These are phyloP conservation scores for Mobula birostris DNA, from an alignment of 2,113 vertebrate genomes.

Conservation along the genomic window DNA sequence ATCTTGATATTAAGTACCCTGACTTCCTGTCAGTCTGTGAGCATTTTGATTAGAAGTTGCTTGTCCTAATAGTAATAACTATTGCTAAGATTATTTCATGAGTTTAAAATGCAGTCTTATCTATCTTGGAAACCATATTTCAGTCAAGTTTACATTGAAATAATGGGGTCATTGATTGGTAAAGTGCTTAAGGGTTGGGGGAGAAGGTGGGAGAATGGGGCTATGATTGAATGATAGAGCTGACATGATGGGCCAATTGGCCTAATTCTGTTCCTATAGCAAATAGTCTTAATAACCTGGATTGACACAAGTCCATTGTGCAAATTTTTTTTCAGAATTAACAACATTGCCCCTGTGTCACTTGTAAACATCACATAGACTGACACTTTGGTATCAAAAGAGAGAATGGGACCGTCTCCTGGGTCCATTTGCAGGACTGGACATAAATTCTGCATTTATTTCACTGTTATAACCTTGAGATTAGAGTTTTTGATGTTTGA, in stretches of 20 bases:
- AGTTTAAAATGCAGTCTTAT: neutral
- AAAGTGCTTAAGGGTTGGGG: too few relatives aligned
- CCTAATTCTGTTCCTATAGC: too few relatives aligned
- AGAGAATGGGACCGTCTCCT: neutral
- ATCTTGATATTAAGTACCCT: neutral
- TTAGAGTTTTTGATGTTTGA: slow-evolving; percentile 26
- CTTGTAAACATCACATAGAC: neutral
- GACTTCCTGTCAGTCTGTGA: neutral
- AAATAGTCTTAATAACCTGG: neutral
- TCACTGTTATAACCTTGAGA: slow-evolving; percentile 15
- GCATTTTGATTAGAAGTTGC: neutral
- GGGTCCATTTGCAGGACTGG: slow-evolving; percentile 2
- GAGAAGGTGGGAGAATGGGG: too few relatives aligned
- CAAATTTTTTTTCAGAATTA: neutral
- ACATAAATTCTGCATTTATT: slow-evolving; percentile 1
- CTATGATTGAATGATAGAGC: too few relatives aligned
- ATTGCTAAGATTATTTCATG: neutral
- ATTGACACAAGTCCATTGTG: neutral
- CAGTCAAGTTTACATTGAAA: neutral
- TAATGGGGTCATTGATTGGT: too few relatives aligned
- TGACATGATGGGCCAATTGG: too few relatives aligned
- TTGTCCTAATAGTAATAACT: neutral
- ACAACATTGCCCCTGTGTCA: neutral
- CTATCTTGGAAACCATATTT: neutral
- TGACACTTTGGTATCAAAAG: neutral